These are phyloP conservation scores for Macrochelys suwanniensis DNA, from an alignment of 2,797 vertebrate genomes.

Conservation along the genomic window DNA sequence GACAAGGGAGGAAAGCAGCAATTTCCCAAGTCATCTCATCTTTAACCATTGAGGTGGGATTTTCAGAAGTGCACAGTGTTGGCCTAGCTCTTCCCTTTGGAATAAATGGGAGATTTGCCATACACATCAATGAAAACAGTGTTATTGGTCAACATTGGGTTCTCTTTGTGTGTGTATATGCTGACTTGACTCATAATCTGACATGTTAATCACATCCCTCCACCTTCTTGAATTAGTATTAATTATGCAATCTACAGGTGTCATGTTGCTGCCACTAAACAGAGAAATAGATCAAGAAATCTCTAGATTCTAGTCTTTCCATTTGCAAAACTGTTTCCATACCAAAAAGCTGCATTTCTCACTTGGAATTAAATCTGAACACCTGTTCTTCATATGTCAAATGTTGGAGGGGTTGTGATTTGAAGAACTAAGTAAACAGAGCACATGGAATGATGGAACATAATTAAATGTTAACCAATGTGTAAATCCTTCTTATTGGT, in stretches of 20 bases:
- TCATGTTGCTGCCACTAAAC: slow-evolving; percentile 51
- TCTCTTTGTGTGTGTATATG: neutral
- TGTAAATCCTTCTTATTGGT: neutral
- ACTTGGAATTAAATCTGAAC: slow-evolving; percentile 66
- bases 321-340: slow-evolving; percentile 24
- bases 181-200: neutral
- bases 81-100: neutral
- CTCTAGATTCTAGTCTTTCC: slow-evolving; percentile 4
- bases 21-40: neutral
- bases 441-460: neutral
- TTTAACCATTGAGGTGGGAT: neutral
- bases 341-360: slow-evolving; percentile 75
- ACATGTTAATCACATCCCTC: neutral
- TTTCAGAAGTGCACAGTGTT: neutral
- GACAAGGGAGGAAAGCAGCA: neutral
- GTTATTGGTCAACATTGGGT: neutral
- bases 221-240: neutral
- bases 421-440: slow-evolving; percentile 48
- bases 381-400: slow-evolving; percentile 74
- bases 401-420: slow-evolving; percentile 34
- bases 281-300: slow-evolving; percentile 32
- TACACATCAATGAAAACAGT: neutral
- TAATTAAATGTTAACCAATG: neutral
- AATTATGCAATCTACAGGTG: neutral
- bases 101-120: neutral